Percentiles rank a stretch among this genome's conserved stretches.
Conservation (phyloP, 2,888 invertebrate genomes). For the Pollenia griseotomentosa region DNA sequence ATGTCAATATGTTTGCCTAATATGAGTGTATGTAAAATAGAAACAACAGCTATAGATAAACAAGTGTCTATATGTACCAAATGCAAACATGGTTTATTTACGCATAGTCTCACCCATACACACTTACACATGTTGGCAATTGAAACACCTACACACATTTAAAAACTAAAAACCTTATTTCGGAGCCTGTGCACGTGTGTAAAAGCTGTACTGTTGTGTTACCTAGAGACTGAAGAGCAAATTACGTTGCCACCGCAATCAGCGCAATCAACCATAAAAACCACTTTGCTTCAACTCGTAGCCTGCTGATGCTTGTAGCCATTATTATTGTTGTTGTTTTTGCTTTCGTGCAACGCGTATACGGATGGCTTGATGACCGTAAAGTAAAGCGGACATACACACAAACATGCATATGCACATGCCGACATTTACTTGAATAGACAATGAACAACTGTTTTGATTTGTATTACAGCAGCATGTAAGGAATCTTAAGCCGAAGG, state of each 20-base stretch:
- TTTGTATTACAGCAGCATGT: neutral
- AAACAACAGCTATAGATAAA: neutral
- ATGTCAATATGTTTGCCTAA: constrained; percentile 45
- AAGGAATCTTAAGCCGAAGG: neutral
- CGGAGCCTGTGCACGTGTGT: neutral
- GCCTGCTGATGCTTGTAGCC: constrained; percentile 41
- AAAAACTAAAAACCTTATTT: neutral
- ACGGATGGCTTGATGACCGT: constrained; percentile 30
- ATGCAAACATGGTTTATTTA: constrained; percentile 39
- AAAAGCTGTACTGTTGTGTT: constrained; percentile 30
- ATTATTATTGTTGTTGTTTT: constrained; percentile 16
- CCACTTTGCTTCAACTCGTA: constrained; percentile 72
- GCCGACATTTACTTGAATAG: constrained; percentile 11
- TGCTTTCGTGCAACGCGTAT: neutral
- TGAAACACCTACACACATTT: neutral
- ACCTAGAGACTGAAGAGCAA: constrained; percentile 71
- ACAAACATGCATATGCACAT: constrained; percentile 16
- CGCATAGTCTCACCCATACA: neutral
- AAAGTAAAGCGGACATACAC: neutral
- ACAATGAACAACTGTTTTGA: constrained; percentile 28
- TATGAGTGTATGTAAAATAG: neutral
- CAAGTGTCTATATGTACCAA: constrained; percentile 5
- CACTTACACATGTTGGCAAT: neutral
- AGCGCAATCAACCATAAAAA: constrained; percentile 76
- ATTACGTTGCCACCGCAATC: constrained; percentile 75